Base-by-base conservation (phyloP, 2,113 vertebrate species). In the Puffinus mauretanicus region DNA sequence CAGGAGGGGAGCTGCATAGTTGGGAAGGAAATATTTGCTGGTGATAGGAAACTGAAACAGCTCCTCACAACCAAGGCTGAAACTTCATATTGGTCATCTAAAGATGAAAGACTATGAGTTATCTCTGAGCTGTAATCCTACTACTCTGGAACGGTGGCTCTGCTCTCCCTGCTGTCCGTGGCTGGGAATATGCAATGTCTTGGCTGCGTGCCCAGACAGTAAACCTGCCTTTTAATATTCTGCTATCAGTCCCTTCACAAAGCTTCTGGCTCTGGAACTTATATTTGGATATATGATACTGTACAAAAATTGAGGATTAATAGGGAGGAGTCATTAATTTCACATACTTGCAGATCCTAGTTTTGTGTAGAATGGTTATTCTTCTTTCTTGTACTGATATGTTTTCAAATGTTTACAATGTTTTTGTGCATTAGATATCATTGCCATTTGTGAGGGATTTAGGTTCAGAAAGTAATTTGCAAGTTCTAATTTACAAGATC, bases 121-220 rank as follows among this genome's bases (percentile, higher is more conserved):
- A 60, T 96, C 95, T 94, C 72, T 46, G 88, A 91, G 83, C 94
- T 79, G 78, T 95, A 93, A 95, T 97, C 96, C 83, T 95, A 82
- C 94, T 97, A 94, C 88, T 65, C 27, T 51, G 95, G 42, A 92
- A 40, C 14, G 0, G 42, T 25, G 78, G 88, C 89, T 92, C 92
- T 95, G 84, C 87, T 91, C 73, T 96, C 93, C 84, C 62, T 93
- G 78, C 90, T 95, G 78, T 87, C 84, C 30, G 10, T 69, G 54
- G 62, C 75, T 73, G 90, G 78, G 78, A 91, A 95, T 76, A 88
- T 65, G 54, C 92, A 87, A 19, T 36, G 64, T 60, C 77, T 88
- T 97, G 96, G 96, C 96, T 34, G 49, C 18, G 11, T 65, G 94
- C 94, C 96, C 70, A 29, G 94, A 36, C 38, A 73, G 84, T 88